These are phyloP conservation scores for Myripristis murdjan DNA, from an alignment of 2,797 vertebrate genomes.

Conservation along the genomic window DNA sequence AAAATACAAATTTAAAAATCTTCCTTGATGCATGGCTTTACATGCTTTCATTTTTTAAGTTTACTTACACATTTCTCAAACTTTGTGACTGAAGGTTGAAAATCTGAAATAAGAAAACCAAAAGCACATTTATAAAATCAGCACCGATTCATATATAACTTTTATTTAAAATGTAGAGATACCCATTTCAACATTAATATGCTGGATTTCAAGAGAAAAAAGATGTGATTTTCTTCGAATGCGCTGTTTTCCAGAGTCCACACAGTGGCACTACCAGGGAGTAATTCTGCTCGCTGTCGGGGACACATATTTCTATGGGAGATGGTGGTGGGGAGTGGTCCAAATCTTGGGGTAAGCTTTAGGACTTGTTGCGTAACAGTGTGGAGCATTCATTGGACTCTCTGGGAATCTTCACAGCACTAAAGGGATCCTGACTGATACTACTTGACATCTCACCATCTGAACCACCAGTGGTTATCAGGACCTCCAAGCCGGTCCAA, in stretches of 20 bases:
- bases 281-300: constrained; percentile 83
- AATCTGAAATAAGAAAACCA: constrained; percentile 96
- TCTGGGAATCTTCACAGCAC: constrained; percentile 80
- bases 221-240: constrained; percentile 88
- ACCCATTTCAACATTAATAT: constrained; percentile 99
- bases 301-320: constrained; percentile 82
- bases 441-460: constrained; percentile 71
- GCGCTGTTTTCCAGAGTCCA: constrained; percentile 89
- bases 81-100: constrained; percentile 96
- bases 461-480: constrained; percentile 83
- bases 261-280: constrained; percentile 96
- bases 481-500: constrained; percentile 72
- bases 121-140: constrained; percentile 99
- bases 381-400: constrained; percentile 62
- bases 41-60: constrained; percentile 93
- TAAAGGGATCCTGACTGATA: constrained; percentile 75
- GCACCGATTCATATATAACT: constrained; percentile 99
- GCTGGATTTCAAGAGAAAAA: constrained; percentile 95
- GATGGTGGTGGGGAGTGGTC: constrained; percentile 85
- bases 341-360: constrained; percentile 79
- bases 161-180: constrained; percentile 99
- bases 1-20: constrained; percentile 99
- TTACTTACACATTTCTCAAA: constrained; percentile 99
- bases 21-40: constrained; percentile 96
- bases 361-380: constrained; percentile 68